Evolutionary conservation across 2,888 invertebrate species (phyloP).

Genomic region (Amiota minor): DNA sequence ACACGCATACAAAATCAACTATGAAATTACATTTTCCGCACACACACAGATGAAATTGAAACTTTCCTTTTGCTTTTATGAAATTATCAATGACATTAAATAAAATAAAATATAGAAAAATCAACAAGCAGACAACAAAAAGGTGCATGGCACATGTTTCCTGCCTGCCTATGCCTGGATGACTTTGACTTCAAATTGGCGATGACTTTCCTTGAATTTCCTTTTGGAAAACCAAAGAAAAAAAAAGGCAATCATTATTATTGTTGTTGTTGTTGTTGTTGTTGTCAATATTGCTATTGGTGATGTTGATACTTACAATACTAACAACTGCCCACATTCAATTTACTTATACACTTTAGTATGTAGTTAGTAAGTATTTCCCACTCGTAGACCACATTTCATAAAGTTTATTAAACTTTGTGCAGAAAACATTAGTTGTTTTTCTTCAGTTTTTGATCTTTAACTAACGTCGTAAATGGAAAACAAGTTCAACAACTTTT

Average conservation of each 20-base stretch:
- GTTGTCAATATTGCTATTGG: background rate
- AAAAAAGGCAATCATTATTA: conserved; percentile 3
- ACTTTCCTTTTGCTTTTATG: conserved; percentile 9
- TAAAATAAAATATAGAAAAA: no score
- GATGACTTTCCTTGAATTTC: conserved; percentile 52
- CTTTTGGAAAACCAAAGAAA: conserved; percentile 35
- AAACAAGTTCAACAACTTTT: conserved; percentile 25
- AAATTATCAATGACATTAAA: conserved; percentile 2
- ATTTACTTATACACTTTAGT: background rate
- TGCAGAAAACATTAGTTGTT: background rate
- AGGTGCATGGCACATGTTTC: conserved; percentile 19
- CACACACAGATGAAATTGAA: background rate
- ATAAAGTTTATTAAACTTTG: conserved; percentile 66
- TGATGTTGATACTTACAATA: conserved; percentile 9
- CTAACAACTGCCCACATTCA: conserved; percentile 28
- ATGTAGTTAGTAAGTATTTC: conserved; percentile 49
- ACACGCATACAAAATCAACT: background rate
- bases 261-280: background rate
- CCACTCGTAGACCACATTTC: conserved; percentile 64
- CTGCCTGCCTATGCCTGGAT: conserved; percentile 16
- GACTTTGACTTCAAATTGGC: conserved; percentile 15
- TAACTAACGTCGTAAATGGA: background rate
- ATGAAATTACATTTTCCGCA: conserved; percentile 8
- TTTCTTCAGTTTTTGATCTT: background rate
- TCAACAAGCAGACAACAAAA: background rate